Conservation (phyloP, 2,113 vertebrate species). For the Poicephalus meyeri region DNA sequence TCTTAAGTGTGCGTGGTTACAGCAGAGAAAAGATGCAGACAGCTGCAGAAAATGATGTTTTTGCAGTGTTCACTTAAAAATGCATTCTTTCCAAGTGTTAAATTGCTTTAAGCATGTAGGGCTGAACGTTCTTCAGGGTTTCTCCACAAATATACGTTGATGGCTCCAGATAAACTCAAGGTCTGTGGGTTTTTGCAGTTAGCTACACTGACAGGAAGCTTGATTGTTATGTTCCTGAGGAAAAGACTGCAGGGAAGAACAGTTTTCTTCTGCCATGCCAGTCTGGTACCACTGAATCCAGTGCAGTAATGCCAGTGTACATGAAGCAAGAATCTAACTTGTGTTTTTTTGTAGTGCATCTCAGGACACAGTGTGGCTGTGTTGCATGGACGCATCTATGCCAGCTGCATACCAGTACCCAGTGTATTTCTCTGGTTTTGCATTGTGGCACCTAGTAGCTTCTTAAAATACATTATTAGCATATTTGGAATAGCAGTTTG, state of each 20-base stretch:
- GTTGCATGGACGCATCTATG: background rate
- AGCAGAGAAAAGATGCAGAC: slow-evolving; percentile 8
- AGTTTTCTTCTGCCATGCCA: background rate
- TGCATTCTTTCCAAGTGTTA: background rate
- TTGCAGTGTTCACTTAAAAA: background rate
- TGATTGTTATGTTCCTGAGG: background rate
- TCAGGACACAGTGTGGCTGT: background rate
- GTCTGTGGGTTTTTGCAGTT: background rate
- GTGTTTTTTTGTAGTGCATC: background rate
- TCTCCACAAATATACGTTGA: background rate
- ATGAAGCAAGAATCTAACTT: background rate
- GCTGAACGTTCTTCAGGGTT: background rate
- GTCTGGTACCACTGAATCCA: background rate
- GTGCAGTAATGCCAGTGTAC: background rate
- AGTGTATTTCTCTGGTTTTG: background rate
- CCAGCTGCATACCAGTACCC: background rate
- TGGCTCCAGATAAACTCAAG: background rate
- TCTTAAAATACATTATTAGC: background rate
- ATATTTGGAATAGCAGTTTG: background rate
- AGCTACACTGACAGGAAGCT: background rate
- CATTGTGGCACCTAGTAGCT: background rate
- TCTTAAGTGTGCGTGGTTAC: slow-evolving; percentile 21
- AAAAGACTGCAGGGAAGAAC: background rate
- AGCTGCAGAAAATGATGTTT: slow-evolving; percentile 19
- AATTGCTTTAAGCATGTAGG: background rate